phyloP scores from a whole-genome alignment of 2,797 vertebrate genomes.

The Pteropus rufus region DNA sequence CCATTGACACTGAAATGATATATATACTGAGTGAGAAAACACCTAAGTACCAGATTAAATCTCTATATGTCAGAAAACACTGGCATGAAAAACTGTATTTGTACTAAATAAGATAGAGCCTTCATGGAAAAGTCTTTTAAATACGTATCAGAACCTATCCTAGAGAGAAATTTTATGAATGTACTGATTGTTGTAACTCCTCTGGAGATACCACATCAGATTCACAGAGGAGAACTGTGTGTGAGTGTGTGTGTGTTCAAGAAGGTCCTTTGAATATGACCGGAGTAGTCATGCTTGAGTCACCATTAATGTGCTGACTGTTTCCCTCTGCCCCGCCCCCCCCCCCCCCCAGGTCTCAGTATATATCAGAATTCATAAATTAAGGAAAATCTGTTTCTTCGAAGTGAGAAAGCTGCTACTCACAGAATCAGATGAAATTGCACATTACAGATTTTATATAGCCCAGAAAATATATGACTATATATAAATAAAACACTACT shows the following conservation, averaged over 20 bases:
- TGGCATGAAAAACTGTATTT: background rate
- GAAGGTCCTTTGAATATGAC: background rate
- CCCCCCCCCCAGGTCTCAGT: background rate
- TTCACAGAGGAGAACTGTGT: background rate
- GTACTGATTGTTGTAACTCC: background rate
- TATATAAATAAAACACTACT: slow-evolving; percentile 7
- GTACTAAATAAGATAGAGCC: background rate
- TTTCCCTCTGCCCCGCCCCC: no score
- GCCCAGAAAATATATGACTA: background rate
- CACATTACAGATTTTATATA: background rate
- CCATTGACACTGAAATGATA: background rate
- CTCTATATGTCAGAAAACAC: background rate
- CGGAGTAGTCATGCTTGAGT: background rate
- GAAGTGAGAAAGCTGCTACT: background rate
- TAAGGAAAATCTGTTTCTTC: background rate
- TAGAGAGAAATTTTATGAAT: background rate
- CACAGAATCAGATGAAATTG: background rate
- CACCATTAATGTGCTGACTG: background rate
- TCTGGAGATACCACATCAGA: background rate
- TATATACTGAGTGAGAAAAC: background rate
- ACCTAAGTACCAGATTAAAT: background rate
- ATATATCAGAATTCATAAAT: background rate
- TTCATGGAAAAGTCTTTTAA: background rate
- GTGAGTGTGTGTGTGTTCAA: background rate
- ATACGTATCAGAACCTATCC: background rate